Evolutionary conservation across 2,113 vertebrate species (phyloP).

Genomic region (Cettia cetti): DNA sequence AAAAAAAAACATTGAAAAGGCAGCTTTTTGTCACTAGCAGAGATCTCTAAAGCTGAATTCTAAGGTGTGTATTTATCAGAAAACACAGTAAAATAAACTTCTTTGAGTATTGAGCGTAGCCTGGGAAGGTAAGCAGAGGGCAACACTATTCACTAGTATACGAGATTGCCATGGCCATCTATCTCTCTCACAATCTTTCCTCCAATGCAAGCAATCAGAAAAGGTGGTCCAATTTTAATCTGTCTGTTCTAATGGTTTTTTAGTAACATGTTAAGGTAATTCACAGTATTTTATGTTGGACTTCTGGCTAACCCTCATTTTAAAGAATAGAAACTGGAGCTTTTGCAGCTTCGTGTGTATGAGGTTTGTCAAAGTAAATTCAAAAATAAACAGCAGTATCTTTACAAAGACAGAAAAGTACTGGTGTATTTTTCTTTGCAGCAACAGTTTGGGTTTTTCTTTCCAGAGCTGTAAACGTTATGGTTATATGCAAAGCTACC

Average conservation of each 20-base stretch:
- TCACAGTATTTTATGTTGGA: background rate
- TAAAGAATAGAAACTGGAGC: background rate
- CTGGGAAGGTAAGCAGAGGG: background rate
- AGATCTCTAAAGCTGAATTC: background rate
- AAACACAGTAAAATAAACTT: background rate
- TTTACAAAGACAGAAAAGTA: background rate
- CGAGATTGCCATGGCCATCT: background rate
- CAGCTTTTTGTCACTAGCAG: background rate
- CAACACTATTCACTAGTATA: background rate
- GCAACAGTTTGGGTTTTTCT: background rate
- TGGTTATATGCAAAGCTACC: background rate
- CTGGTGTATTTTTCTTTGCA: background rate
- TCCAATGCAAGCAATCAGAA: background rate
- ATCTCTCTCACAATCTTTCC: background rate
- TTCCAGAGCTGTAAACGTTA: background rate
- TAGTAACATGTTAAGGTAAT: background rate
- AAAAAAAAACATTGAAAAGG: background rate
- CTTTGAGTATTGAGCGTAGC: background rate
- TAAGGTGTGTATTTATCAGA: background rate
- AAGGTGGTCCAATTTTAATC: background rate
- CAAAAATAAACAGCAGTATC: background rate
- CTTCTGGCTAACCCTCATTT: background rate
- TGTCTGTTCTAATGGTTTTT: background rate
- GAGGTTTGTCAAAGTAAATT: background rate
- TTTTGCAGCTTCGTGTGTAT: background rate